Percentiles rank a stretch among this genome's conserved stretches.
Conservation (phyloP, 2,113 vertebrate genomes). For the Rhipidura dahli region DNA sequence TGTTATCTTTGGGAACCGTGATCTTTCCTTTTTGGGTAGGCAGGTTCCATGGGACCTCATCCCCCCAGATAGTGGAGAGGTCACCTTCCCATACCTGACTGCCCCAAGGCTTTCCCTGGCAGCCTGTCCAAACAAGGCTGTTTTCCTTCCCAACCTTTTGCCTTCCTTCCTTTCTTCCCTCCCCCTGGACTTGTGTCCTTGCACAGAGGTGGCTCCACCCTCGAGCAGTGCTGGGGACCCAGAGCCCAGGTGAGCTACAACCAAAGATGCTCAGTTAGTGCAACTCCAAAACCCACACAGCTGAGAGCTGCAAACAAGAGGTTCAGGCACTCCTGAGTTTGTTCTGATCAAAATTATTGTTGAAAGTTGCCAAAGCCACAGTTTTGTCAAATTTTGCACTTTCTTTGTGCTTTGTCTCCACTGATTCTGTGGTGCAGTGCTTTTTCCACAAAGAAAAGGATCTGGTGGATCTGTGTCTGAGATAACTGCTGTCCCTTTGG, state of each 20-base stretch:
- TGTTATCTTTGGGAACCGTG: neutral
- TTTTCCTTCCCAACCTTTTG: constrained; percentile 47
- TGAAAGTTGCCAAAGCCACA: neutral
- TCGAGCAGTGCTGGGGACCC: accelerated
- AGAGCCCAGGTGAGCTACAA: neutral
- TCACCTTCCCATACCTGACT: constrained; percentile 23
- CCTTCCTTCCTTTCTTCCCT: neutral
- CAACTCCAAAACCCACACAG: neutral
- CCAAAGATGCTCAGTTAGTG: neutral
- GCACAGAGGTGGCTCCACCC: neutral
- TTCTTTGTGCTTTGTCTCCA: neutral
- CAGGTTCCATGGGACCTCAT: neutral
- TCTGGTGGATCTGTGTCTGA: neutral
- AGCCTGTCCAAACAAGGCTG: constrained; percentile 1
- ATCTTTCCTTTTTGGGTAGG: neutral
- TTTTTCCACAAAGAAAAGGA: neutral
- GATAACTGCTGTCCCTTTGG: neutral
- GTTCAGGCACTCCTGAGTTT: neutral
- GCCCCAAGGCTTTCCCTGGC: neutral
- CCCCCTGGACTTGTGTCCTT: neutral
- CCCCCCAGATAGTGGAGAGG: neutral
- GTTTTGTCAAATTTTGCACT: neutral
- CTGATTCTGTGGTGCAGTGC: accelerated
- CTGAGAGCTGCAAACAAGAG: neutral
- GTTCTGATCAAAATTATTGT: neutral